Conservation (phyloP, 2,113 vertebrate species). For the Labrus mixtus region DNA sequence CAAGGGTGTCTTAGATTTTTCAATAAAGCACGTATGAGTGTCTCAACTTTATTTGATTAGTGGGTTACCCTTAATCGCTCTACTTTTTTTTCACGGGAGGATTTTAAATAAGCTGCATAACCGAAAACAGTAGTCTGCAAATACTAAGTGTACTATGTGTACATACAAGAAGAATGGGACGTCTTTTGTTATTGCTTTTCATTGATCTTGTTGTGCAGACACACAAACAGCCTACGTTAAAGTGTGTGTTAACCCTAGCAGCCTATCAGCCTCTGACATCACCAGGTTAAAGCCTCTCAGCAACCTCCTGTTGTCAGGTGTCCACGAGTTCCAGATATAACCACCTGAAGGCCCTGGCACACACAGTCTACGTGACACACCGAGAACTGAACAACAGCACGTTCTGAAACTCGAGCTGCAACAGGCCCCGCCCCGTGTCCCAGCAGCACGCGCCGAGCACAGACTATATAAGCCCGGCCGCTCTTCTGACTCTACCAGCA, state of each 20-base stretch:
- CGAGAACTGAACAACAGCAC: conserved; percentile 7
- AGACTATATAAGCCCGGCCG: conserved; percentile 37
- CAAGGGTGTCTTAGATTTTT: no score
- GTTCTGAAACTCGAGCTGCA: conserved; percentile 15
- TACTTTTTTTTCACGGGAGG: no score
- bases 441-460: neutral
- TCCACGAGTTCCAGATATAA: neutral
- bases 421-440: conserved; percentile 27
- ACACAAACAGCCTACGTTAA: no score
- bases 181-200: neutral
- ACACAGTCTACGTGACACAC: no score
- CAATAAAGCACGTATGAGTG: no score
- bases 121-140: no score
- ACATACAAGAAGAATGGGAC: no score
- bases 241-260: no score
- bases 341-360: neutral
- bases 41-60: no score
- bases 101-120: no score
- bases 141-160: no score
- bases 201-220: neutral
- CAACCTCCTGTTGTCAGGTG: neutral
- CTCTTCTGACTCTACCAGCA: rapidly evolving
- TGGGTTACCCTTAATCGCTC: no score
- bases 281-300: conserved; percentile 14
- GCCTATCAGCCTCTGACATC: neutral